These are phyloP conservation scores for Pseudochromis fuscus DNA, from an alignment of 2,797 vertebrate genomes.

Conservation along the genomic window DNA sequence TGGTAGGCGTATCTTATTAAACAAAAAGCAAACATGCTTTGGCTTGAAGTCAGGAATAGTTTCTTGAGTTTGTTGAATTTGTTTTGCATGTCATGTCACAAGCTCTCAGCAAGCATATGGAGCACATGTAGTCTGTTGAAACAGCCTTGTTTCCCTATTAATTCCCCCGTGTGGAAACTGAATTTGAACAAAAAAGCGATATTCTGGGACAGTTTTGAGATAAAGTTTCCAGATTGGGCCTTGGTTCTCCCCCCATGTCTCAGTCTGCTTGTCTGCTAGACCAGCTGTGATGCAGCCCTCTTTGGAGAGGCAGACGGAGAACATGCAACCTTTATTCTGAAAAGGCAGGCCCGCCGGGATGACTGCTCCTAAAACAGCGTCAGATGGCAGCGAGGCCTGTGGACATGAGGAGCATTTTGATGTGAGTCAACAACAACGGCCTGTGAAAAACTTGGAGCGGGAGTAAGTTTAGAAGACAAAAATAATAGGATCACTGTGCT, in stretches of 20 bases:
- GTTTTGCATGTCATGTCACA: constrained; percentile 6
- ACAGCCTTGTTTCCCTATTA: constrained; percentile 39
- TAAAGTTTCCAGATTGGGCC: constrained; percentile 58
- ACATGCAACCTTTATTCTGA: constrained; percentile 68
- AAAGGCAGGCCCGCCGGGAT: constrained; percentile 65
- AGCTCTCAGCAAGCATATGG: constrained; percentile 52
- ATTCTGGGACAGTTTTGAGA: constrained; percentile 62
- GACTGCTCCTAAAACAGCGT: constrained; percentile 49
- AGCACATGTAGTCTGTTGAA: constrained; percentile 42
- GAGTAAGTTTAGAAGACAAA: constrained; percentile 36
- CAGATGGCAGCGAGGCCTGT: constrained; percentile 61
- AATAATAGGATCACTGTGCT: constrained; percentile 29
- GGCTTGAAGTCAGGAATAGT: neutral
- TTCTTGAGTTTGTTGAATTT: constrained; percentile 4
- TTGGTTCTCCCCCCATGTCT: constrained; percentile 43
- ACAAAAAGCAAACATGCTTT: no score
- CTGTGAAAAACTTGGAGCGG: constrained; percentile 34
- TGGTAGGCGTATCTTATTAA: neutral
- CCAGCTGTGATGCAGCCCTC: constrained; percentile 66
- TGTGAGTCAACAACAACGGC: constrained; percentile 50
- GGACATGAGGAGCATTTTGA: constrained; percentile 63
- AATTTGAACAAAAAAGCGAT: constrained; percentile 51
- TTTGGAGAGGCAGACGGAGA: constrained; percentile 63
- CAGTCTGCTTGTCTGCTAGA: constrained; percentile 60
- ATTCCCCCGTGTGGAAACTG: constrained; percentile 29